Base-by-base conservation (phyloP, 2,888 invertebrate species). In the Metopia argyrocephala region DNA sequence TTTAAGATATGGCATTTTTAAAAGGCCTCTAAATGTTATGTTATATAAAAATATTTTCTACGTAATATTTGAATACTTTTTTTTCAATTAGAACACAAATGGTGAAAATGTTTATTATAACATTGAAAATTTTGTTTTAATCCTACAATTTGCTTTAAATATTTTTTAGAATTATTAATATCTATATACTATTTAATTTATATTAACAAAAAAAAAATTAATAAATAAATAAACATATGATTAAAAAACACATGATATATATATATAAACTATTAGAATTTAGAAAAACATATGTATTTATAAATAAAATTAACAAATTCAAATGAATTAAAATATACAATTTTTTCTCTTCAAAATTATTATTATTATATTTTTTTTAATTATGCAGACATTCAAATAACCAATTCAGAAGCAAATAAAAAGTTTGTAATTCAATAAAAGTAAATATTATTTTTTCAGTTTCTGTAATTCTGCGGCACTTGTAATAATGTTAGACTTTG, bases 81-180 rank as follows among this genome's bases (percentile, higher is more conserved):
- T 38, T 64, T 68, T 65, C 23, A 48, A 57, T 61, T 28, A 28
- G 75, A 70, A 75, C 70, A 78, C 78, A 78, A 68, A 78, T 80
- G 71, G 68, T 76, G 62, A 71, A 64, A 73, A 64, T 69, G n/a
- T 57, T 61, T 48, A 65, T 52, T 57, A 28, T 52, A 69, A 66
- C 62, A 57, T 21, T 38, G 9, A 38, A 38, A 15, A 74, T 75
- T 64, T 70, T 71, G 50, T 46, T 69, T 74, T 54, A 61, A 62
- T 74, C 28, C 66, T 45, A 78, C 7, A 75, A 70, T 81, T 74
- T 78, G 81, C 78, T 81, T 81, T 81, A 81, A 73, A 81, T 76
- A 81, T 78, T 81, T 75, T n/a, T 75, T 70, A 75, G 78, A 75
- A 81, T 78, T 59, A 76, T 23, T 25, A 45, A 62, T 50, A 74